Percentiles rank a stretch among this genome's conserved stretches.
These are phyloP conservation scores for Zosterops japonicus DNA, from an alignment of 2,113 vertebrate species.

Conservation along the genomic window DNA sequence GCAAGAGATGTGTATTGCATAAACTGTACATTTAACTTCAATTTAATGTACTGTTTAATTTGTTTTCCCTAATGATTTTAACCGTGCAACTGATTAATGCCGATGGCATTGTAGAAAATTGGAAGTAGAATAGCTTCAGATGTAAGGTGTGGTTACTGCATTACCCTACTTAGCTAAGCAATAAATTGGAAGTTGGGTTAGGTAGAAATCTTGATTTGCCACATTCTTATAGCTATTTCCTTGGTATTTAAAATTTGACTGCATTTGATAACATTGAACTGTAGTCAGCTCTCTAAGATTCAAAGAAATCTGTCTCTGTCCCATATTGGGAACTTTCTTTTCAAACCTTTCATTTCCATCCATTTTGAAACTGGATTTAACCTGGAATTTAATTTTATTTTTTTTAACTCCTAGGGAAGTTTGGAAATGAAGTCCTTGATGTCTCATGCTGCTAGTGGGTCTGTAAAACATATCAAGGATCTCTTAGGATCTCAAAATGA, in stretches of 20 bases:
- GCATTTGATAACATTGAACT: background rate
- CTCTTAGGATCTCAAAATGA: background rate
- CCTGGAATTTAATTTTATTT: background rate
- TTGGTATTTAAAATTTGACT: background rate
- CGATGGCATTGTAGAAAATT: background rate
- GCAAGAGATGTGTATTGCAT: background rate
- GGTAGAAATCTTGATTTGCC: background rate
- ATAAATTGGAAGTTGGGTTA: conserved; percentile 2
- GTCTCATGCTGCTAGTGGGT: background rate
- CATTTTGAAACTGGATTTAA: background rate
- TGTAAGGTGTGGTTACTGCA: conserved; percentile 5
- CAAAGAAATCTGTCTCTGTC: background rate
- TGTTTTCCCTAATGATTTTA: conserved; percentile 42
- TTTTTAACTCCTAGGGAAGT: background rate
- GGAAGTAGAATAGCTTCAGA: background rate
- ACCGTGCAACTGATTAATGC: conserved; percentile 32
- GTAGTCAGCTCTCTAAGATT: background rate
- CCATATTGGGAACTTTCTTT: background rate
- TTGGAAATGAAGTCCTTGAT: background rate
- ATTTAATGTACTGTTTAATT: conserved; percentile 36
- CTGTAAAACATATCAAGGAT: background rate
- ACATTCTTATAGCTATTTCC: background rate
- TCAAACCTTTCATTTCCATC: background rate
- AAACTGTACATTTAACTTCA: background rate
- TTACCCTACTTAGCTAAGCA: conserved; percentile 23